Evolutionary conservation across 2,888 invertebrate genomes (phyloP).

Genomic region (Plagodis dolabraria): DNA sequence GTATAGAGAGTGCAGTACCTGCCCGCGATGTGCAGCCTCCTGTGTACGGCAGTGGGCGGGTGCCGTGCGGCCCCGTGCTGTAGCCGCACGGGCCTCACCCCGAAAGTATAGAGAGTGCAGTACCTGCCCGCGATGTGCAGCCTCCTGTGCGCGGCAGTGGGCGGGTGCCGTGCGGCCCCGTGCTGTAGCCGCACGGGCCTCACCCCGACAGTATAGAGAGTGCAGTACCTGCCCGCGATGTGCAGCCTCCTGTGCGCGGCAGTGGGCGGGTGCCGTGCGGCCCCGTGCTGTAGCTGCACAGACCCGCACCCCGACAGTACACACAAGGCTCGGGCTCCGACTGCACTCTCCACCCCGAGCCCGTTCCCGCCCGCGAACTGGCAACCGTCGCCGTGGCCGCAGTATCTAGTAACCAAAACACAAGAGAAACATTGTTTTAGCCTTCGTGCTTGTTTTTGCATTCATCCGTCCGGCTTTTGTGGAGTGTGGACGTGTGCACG

Average conservation of each 20-base stretch:
- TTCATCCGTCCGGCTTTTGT: no score
- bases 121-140: conserved; percentile 87
- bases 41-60: conserved; percentile 75
- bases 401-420: conserved; percentile 80
- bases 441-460: no score
- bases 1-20: conserved; percentile 66
- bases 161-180: no score
- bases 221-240: conserved; percentile 85
- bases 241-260: conserved; percentile 86
- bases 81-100: no score
- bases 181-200: background rate
- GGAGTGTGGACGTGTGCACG: no score
- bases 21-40: conserved; percentile 86
- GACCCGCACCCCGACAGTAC: conserved; percentile 91
- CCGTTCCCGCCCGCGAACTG: conserved; percentile 83
- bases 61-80: no score
- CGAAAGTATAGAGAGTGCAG: no score
- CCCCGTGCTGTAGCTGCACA: conserved; percentile 77
- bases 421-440: no score
- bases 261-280: conserved; percentile 78
- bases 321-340: conserved; percentile 80
- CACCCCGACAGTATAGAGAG: background rate
- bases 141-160: conserved; percentile 73
- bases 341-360: conserved; percentile 85
- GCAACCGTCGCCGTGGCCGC: conserved; percentile 91